Conservation (phyloP, 2,888 invertebrate genomes). For the Maniola hyperantus region DNA sequence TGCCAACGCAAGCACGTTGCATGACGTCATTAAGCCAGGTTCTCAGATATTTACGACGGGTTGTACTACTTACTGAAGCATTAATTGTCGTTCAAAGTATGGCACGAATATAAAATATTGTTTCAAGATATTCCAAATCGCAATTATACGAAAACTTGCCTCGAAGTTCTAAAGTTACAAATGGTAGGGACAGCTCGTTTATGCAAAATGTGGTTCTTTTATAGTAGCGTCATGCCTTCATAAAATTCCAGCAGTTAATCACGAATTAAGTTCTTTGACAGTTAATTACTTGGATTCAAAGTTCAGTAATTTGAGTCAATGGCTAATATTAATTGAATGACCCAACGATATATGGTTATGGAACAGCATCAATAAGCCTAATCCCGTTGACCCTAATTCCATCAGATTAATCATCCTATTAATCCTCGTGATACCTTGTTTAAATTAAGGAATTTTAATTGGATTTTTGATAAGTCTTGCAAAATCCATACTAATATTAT, state of each 20-base stretch:
- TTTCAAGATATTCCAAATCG: constrained; percentile 4
- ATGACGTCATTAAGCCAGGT: too few relatives aligned
- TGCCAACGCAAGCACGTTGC: too few relatives aligned
- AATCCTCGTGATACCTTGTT: not conserved
- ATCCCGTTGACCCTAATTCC: constrained; percentile 41
- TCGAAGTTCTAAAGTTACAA: constrained; percentile 20
- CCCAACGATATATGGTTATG: constrained; percentile 39
- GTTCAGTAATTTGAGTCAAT: constrained; percentile 34
- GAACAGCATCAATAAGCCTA: constrained; percentile 50
- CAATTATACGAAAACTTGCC: constrained; percentile 19
- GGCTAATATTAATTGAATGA: constrained; percentile 37
- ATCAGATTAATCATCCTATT: not conserved
- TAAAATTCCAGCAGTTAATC: constrained; percentile 35
- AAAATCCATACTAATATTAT: not conserved
- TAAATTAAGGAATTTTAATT: not conserved
- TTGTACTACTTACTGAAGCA: too few relatives aligned
- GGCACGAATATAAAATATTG: constrained; percentile 4
- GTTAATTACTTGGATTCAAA: constrained; percentile 36
- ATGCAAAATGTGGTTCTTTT: constrained; percentile 28
- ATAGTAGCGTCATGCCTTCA: constrained; percentile 26
- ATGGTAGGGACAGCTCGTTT: constrained; percentile 23
- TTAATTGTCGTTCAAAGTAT: too few relatives aligned
- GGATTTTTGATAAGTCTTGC: not conserved
- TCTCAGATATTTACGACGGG: too few relatives aligned
- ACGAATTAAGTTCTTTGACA: constrained; percentile 32